phyloP scores from a whole-genome alignment of 2,888 invertebrate species.

The Agapostemon virescens region DNA sequence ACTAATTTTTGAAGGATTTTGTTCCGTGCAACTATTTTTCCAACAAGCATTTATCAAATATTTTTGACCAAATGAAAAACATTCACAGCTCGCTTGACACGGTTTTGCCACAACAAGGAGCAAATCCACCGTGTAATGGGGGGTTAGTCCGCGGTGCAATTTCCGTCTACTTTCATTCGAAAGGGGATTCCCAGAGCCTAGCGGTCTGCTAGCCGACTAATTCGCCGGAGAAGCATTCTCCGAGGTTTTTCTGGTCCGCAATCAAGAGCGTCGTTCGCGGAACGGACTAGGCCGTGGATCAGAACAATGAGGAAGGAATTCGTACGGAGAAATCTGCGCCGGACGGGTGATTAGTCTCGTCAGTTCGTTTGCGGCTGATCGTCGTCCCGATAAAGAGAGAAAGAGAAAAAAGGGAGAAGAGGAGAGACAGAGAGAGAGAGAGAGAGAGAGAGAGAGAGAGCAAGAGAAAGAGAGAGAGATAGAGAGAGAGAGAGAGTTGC shows the following conservation, averaged over 20 bases:
- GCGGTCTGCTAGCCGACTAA: not conserved
- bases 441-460: not conserved
- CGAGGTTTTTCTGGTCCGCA: not conserved
- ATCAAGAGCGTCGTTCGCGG: slow-evolving; percentile 21
- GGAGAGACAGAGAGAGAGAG: not conserved
- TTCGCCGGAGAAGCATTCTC: slow-evolving; percentile 10
- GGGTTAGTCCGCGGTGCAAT: not conserved
- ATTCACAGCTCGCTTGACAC: not conserved
- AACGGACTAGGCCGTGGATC: slow-evolving; percentile 21
- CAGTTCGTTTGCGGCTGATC: slow-evolving; percentile 61
- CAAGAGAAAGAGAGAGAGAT: not conserved
- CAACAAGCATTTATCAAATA: too few species aligned
- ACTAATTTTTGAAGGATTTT: too few species aligned
- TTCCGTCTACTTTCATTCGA: not conserved
- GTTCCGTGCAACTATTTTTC: too few species aligned
- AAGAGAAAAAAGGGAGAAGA: not conserved
- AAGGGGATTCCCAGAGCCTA: not conserved
- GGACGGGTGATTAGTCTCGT: slow-evolving; percentile 65
- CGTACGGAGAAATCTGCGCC: slow-evolving; percentile 54
- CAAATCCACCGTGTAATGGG: not conserved
- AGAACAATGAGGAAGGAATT: slow-evolving; percentile 55
- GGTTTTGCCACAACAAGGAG: not conserved
- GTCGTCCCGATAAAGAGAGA: slow-evolving; percentile 52
- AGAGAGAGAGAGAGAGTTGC: slow-evolving; percentile 3
- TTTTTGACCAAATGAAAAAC: too few species aligned